phyloP scores from a whole-genome alignment of 2,888 invertebrate species.

The Noctuana brunneofusca region DNA sequence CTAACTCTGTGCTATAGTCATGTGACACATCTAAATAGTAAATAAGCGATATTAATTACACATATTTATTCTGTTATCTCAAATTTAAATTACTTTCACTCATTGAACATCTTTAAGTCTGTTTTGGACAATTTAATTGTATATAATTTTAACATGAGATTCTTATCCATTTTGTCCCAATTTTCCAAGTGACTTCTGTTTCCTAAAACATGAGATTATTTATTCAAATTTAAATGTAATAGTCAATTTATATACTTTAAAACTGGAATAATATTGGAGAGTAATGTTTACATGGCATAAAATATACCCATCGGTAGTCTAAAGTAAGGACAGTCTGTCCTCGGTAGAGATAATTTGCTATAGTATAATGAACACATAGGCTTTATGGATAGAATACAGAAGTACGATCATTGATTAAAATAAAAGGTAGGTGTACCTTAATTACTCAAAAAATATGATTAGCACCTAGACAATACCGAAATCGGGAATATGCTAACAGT shows the following conservation, averaged over 20 bases:
- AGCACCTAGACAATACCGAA: constrained; percentile 73
- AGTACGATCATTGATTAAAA: constrained; percentile 36
- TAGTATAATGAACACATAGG: constrained; percentile 45
- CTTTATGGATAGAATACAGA: constrained; percentile 39
- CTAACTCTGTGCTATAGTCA: background rate
- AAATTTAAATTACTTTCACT: background rate
- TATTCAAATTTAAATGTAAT: background rate
- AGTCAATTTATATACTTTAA: background rate
- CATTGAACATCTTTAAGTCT: background rate
- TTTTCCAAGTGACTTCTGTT: background rate
- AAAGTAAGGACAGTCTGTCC: background rate
- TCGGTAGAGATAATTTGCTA: constrained; percentile 29
- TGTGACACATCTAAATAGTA: constrained; percentile 1
- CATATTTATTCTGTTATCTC: background rate
- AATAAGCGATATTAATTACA: background rate
- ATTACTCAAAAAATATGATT: constrained; percentile 49
- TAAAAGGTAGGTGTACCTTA: constrained; percentile 23
- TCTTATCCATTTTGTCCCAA: constrained; percentile 30
- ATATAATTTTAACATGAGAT: constrained; percentile 21
- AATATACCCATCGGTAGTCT: background rate
- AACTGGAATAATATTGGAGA: background rate
- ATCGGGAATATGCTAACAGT: constrained; percentile 46
- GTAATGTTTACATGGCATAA: background rate
- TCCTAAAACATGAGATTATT: background rate
- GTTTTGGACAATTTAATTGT: background rate